Percentiles rank a stretch among this genome's conserved stretches.
These are phyloP conservation scores for Tympanoctomys barrerae DNA, from an alignment of 2,797 vertebrate species.

Conservation along the genomic window DNA sequence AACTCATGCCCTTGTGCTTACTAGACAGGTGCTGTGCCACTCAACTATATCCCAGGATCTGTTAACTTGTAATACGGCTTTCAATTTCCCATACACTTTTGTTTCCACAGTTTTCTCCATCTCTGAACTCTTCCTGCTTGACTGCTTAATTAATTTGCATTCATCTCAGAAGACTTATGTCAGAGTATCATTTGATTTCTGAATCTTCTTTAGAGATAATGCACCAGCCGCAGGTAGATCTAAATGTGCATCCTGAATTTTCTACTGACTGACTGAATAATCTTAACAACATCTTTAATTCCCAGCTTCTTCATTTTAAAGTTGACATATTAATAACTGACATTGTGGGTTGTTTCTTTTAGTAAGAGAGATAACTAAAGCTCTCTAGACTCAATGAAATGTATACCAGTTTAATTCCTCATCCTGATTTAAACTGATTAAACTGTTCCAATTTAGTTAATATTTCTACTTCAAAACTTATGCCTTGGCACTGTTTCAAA, in stretches of 20 bases:
- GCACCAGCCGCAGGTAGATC: no score
- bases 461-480: background rate
- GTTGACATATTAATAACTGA: background rate
- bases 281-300: background rate
- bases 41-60: background rate
- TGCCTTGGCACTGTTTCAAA: background rate
- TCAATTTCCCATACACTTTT: background rate
- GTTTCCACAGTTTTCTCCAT: background rate
- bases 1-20: no score
- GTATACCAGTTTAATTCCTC: background rate
- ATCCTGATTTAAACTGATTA: background rate
- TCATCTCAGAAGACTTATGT: background rate
- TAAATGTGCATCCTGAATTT: background rate
- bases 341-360: background rate
- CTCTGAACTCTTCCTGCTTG: background rate
- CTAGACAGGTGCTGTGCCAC: no score
- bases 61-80: background rate
- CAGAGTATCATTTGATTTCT: background rate
- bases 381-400: background rate
- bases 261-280: background rate
- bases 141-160: background rate
- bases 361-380: background rate
- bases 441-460: background rate
- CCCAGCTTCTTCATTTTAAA: background rate
- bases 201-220: background rate